Conservation (phyloP, 2,113 vertebrate genomes). For the Aspidoscelis tigris region DNA sequence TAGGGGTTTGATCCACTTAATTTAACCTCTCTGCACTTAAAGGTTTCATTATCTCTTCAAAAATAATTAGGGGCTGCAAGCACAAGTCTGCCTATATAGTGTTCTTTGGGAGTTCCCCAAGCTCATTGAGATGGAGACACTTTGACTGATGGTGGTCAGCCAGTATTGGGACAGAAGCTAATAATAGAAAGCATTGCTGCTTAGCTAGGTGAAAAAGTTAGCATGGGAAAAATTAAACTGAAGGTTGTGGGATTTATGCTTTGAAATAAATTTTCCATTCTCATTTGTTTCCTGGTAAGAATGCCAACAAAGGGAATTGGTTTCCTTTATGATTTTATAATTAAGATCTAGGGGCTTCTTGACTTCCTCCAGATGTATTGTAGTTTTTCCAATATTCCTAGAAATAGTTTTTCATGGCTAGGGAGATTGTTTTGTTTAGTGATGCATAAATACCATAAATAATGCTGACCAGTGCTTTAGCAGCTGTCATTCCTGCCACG, state of each 20-base stretch:
- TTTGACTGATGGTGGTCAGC: constrained; percentile 75
- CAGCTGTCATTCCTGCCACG: constrained; percentile 46
- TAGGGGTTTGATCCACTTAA: constrained; percentile 70
- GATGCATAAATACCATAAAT: constrained; percentile 52
- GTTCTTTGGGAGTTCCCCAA: constrained; percentile 72
- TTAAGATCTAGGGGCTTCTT: constrained; percentile 71
- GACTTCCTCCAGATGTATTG: constrained; percentile 46
- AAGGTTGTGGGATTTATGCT: constrained; percentile 73
- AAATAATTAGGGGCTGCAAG: constrained; percentile 80
- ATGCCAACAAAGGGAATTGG: constrained; percentile 66
- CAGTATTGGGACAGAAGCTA: constrained; percentile 70
- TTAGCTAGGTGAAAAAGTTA: constrained; percentile 78
- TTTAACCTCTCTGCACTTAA: constrained; percentile 71
- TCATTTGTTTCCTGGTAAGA: constrained; percentile 76
- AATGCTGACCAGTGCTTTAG: constrained; percentile 53
- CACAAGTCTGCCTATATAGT: constrained; percentile 62
- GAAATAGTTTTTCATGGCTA: constrained; percentile 37
- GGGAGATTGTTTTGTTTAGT: constrained; percentile 57
- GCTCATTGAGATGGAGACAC: constrained; percentile 74
- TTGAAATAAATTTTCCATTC: constrained; percentile 72
- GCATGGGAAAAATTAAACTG: constrained; percentile 74
- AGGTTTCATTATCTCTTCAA: constrained; percentile 75
- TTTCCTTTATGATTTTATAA: constrained; percentile 72
- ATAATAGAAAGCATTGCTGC: constrained; percentile 75
- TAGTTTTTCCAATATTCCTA: constrained; percentile 43